phyloP scores from a whole-genome alignment of 2,797 vertebrate genomes.

The Lagodon rhomboides region DNA sequence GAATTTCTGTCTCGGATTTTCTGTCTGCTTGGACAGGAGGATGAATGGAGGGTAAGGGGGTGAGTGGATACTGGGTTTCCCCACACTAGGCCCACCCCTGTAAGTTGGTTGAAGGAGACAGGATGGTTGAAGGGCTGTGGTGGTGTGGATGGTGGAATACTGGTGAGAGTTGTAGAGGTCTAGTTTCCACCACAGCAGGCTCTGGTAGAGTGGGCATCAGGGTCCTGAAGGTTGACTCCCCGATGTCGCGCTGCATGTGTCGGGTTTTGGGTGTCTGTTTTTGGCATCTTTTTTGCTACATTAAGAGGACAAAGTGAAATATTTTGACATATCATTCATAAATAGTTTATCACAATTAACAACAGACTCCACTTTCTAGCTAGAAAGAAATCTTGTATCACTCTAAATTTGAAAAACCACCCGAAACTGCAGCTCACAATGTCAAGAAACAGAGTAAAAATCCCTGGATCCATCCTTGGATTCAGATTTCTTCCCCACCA shows the following conservation, averaged over 20 bases:
- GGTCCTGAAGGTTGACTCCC: slow-evolving; percentile 90
- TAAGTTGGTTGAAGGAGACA: slow-evolving; percentile 47
- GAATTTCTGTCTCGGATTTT: slow-evolving; percentile 37
- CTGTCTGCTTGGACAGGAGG: slow-evolving; percentile 55
- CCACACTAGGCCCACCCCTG: slow-evolving; percentile 33
- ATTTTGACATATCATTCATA: not conserved
- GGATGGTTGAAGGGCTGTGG: slow-evolving; percentile 53
- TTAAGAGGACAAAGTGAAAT: slow-evolving; percentile 24
- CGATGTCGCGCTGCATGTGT: slow-evolving; percentile 89
- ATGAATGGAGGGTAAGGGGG: slow-evolving; percentile 58
- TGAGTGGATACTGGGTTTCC: slow-evolving; percentile 53
- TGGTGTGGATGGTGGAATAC: slow-evolving; percentile 43
- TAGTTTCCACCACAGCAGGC: slow-evolving; percentile 90
- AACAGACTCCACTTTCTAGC: too few species aligned
- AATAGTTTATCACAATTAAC: too few species aligned
- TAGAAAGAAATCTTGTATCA: too few species aligned
- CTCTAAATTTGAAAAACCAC: too few species aligned
- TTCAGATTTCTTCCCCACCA: too few species aligned
- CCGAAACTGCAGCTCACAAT: too few species aligned
- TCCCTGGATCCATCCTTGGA: too few species aligned
- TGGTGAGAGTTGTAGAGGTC: slow-evolving; percentile 34
- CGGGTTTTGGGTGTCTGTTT: slow-evolving; percentile 90
- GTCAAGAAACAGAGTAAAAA: too few species aligned
- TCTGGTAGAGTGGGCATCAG: slow-evolving; percentile 86
- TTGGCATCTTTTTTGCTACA: slow-evolving; percentile 92